These are phyloP conservation scores for Cuniculus paca DNA, from an alignment of 2,797 vertebrate genomes.

Conservation along the genomic window DNA sequence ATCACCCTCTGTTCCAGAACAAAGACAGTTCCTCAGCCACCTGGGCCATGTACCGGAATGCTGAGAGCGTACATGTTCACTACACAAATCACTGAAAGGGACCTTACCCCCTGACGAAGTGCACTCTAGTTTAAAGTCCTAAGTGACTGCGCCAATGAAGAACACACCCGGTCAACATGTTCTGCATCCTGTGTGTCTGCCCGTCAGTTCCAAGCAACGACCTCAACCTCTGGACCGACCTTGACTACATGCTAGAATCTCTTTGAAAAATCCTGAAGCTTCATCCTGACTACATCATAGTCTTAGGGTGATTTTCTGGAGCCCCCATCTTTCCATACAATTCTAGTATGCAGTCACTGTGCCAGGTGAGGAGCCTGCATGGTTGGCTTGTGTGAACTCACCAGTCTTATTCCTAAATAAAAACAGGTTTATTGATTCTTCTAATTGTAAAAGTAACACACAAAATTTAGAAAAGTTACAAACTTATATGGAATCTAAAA, in stretches of 20 bases:
- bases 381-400: neutral
- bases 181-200: neutral
- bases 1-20: neutral
- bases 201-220: neutral
- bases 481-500: constrained; percentile 18
- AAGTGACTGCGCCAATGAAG: neutral
- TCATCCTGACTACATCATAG: neutral
- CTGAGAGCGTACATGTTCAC: neutral
- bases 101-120: neutral
- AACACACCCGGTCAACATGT: neutral
- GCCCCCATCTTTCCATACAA: neutral
- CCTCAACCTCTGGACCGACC: neutral
- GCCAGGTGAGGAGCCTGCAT: neutral
- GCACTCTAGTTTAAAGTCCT: neutral
- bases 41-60: neutral
- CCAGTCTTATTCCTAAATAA: neutral
- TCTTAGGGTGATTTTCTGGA: neutral
- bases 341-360: neutral
- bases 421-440: neutral
- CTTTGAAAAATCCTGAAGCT: neutral
- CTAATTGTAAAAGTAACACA: neutral
- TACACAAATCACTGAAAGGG: neutral
- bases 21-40: neutral
- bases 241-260: neutral
- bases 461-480: constrained; percentile 6